A percentile compares a stretch with the other conserved stretches of the same genome.
Evolutionary conservation across 2,797 vertebrate species (phyloP).

Genomic region (Dermochelys coriacea): DNA sequence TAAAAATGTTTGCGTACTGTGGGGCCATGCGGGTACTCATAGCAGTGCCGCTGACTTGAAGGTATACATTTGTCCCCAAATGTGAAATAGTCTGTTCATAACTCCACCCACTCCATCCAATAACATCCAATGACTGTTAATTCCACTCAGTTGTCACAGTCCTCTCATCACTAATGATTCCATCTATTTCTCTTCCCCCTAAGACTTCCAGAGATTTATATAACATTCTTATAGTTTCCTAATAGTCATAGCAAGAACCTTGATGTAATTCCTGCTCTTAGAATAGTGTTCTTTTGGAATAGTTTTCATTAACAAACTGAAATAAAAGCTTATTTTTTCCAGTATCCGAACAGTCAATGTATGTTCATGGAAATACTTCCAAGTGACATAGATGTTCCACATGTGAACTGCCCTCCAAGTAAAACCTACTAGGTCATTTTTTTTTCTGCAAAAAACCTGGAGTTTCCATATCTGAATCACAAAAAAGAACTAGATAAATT

Average conservation of each 20-base stretch:
- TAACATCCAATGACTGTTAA: not conserved
- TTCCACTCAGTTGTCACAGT: not conserved
- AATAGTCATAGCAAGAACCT: not conserved
- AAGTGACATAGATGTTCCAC: not conserved
- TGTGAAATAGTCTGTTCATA: not conserved
- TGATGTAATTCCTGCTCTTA: not conserved
- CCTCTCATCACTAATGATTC: not conserved
- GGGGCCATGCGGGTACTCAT: too few species aligned
- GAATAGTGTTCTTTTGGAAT: not conserved
- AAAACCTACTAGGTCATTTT: conserved; percentile 11
- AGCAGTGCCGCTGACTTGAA: too few species aligned
- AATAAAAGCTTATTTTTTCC: not conserved
- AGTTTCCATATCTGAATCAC: conserved; percentile 38
- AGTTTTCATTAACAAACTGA: not conserved
- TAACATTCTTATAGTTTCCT: not conserved
- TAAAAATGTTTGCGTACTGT: too few species aligned
- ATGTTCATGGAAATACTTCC: conserved; percentile 30
- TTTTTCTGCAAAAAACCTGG: not conserved
- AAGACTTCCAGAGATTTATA: conserved; percentile 24
- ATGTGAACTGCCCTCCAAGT: not conserved
- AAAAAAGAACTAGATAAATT: not conserved
- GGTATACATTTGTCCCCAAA: too few species aligned
- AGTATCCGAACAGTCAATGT: not conserved
- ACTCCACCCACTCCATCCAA: rapidly evolving
- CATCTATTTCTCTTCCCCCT: not conserved